A percentile compares a stretch with the other conserved stretches of the same genome.
Conservation (phyloP, 2,888 invertebrate species). For the Leucophenga maculata region DNA sequence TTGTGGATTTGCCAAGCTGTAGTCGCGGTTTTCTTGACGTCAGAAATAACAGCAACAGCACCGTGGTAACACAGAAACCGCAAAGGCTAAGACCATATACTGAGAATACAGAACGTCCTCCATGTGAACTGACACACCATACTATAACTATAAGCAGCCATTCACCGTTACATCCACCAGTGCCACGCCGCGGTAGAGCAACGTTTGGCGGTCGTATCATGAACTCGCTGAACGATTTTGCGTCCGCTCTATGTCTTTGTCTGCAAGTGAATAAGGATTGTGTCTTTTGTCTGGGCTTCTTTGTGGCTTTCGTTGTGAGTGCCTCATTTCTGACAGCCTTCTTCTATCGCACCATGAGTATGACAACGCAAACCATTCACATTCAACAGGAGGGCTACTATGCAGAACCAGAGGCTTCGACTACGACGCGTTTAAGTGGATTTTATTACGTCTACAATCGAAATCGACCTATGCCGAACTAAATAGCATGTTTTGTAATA, state of each 20-base stretch:
- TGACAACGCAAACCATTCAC: constrained; percentile 42
- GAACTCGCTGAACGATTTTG: constrained; percentile 51
- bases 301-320: constrained; percentile 67
- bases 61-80: neutral
- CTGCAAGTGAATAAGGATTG: constrained; percentile 69
- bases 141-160: constrained; percentile 58
- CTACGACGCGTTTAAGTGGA: neutral
- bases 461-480: neutral
- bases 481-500: neutral
- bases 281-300: constrained; percentile 68
- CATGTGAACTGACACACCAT: constrained; percentile 45
- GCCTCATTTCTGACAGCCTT: constrained; percentile 69
- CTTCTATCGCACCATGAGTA: constrained; percentile 65
- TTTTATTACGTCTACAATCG: constrained; percentile 18
- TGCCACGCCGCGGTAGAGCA: constrained; percentile 21
- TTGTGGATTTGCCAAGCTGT: neutral
- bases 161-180: constrained; percentile 35
- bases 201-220: constrained; percentile 46
- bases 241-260: constrained; percentile 58
- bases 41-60: neutral
- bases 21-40: neutral
- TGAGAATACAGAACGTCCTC: constrained; percentile 26
- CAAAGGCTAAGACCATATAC: neutral
- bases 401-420: neutral
- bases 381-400: constrained; percentile 4